Evolutionary conservation across 1,140 invertebrate species (phyloP).

Genomic region (Drosophila prosaltans): DNA sequence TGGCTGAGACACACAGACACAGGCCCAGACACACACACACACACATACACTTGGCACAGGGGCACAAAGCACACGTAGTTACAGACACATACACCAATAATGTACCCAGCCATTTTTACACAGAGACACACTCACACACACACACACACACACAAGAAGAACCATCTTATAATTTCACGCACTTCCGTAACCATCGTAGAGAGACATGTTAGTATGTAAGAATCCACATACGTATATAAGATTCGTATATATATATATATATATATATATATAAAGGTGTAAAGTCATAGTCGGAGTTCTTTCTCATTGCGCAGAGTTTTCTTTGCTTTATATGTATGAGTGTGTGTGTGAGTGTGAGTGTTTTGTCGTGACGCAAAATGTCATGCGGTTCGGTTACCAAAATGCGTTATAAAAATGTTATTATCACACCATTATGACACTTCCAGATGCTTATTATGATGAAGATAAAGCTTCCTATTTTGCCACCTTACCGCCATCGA

Average conservation of each 20-base stretch:
- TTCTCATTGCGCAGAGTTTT: conserved; percentile 1
- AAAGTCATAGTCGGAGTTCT: conserved; percentile 5
- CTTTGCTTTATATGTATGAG: background rate
- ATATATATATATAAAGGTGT: conserved; percentile 6
- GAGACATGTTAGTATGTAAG: conserved; percentile 6
- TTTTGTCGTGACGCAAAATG: conserved; percentile 21
- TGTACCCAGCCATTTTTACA: background rate
- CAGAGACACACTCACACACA: background rate
- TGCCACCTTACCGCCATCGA: background rate
- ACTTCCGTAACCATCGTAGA: conserved; percentile 15
- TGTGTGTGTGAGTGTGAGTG: conserved; percentile 1
- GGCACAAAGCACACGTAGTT: too few species aligned
- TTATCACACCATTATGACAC: conserved; percentile 32
- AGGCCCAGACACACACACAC: background rate
- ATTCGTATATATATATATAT: background rate
- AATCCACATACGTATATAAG: background rate
- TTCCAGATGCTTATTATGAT: conserved; percentile 38
- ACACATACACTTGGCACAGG: background rate
- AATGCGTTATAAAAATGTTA: conserved; percentile 41
- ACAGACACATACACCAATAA: background rate
- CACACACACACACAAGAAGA: conserved; percentile 8
- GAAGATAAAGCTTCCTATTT: conserved; percentile 25
- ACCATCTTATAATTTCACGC: conserved; percentile 20
- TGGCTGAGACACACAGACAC: conserved; percentile 23
- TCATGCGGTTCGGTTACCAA: conserved; percentile 34